phyloP scores from a whole-genome alignment of 2,797 vertebrate genomes.

The Podarcis lilfordi region DNA sequence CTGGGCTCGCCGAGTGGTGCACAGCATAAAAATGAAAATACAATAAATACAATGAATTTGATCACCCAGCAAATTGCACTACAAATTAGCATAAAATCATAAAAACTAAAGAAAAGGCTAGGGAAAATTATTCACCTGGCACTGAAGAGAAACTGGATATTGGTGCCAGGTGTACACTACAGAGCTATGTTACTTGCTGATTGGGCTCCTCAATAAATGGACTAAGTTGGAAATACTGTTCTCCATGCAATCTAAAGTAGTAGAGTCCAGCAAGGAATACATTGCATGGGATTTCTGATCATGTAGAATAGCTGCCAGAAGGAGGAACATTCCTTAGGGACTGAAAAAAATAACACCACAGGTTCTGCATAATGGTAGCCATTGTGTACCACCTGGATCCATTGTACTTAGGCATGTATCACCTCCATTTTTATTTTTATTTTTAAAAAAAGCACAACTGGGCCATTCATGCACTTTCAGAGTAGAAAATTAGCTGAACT shows the following conservation, averaged over 20 bases:
- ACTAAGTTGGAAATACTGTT: neutral
- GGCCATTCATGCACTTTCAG: constrained; percentile 30
- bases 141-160: neutral
- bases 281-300: neutral
- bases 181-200: neutral
- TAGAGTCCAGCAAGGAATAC: neutral
- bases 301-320: neutral
- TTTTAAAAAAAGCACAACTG: fast-evolving
- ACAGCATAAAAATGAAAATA: neutral
- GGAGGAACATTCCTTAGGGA: neutral
- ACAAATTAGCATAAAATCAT: neutral
- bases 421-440: neutral
- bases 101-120: neutral
- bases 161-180: neutral
- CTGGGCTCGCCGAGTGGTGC: neutral
- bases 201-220: neutral
- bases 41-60: neutral
- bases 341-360: neutral
- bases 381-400: neutral
- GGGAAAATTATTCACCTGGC: neutral
- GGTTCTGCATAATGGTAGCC: neutral
- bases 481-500: constrained; percentile 23
- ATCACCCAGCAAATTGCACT: neutral
- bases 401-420: constrained; percentile 1
- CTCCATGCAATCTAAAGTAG: neutral